Evolutionary conservation across 2,797 vertebrate genomes (phyloP), one percentile per base, ranked within the genome.

Genomic region (Arctocebus calabarensis): DNA sequence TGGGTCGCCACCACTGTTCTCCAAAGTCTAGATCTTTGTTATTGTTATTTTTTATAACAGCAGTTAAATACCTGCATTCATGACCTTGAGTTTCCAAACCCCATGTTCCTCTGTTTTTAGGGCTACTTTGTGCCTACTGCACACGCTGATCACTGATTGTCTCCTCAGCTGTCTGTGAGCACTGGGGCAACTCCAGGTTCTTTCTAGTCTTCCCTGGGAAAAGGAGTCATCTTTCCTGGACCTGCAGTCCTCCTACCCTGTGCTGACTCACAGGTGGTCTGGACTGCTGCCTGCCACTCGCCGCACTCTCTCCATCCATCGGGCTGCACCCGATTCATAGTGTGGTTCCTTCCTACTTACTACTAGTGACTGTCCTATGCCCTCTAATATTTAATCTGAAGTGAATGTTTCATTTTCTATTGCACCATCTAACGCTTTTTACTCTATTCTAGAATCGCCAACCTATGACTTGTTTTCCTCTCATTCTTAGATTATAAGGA

Each of bases 111-210:
- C 19, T 45, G 2, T 83, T 68, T 2, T 74, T n/a, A 25, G 52
- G 10, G 45, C 5, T 62, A 29, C 17, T 79, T 87, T 86, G 40
- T 90, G 32, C 22, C 7, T 37, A 4, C 37, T 64, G 23, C 14
- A 14, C 25, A 34, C 8, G n/a, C 25, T 45, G 7, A 32, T 19
- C 27, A 40, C 37, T 74, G 20, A 57, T 79, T 85, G 17, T 25
- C n/a, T 85, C 13, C 23, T 7, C 10, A 32, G 1, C 25, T n/a
- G 12, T 8, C 4, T 57, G 0, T 86, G 77, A 85, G 1, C 20
- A 37, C 13, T 71, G 5, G n/a, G n/a, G 3, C 0, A 4, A 25
- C 29, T 8, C 34, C 25, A 2, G 9, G 4, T 37, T 43, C n/a
- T n/a, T 27, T 43, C 29, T 2, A 55, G 14, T 82, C 19, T 89